Evolutionary conservation across 2,113 vertebrate genomes (phyloP).

Genomic region (Plestiodon gilberti): DNA sequence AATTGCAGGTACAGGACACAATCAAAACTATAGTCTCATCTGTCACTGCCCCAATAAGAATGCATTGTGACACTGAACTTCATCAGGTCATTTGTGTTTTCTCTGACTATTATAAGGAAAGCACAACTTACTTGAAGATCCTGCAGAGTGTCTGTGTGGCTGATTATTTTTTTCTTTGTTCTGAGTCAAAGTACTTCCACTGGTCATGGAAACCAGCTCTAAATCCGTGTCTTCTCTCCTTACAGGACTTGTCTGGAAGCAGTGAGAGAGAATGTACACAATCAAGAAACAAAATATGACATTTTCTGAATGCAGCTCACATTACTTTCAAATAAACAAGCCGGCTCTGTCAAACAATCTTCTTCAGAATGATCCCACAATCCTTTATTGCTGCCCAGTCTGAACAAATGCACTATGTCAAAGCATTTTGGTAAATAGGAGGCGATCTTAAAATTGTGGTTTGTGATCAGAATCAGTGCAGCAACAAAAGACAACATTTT

Average conservation of each 20-base stretch:
- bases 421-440: conserved; percentile 83
- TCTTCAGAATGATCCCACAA: conserved; percentile 83
- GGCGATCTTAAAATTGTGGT: conserved; percentile 83
- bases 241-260: conserved; percentile 85
- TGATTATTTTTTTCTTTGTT: conserved; percentile 76
- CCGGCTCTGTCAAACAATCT: conserved; percentile 84
- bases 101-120: conserved; percentile 72
- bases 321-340: conserved; percentile 85
- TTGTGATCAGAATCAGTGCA: conserved; percentile 78
- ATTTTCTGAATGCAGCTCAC: conserved; percentile 83
- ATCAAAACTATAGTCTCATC: conserved; percentile 21
- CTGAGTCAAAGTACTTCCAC: conserved; percentile 78
- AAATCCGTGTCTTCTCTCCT: conserved; percentile 83
- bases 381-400: conserved; percentile 78
- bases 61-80: conserved; percentile 33
- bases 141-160: conserved; percentile 75
- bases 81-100: conserved; percentile 63
- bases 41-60: conserved; percentile 49
- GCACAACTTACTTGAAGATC: conserved; percentile 84
- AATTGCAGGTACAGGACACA: conserved; percentile 47
- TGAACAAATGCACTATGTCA: conserved; percentile 86
- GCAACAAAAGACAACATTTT: conserved; percentile 85
- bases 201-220: conserved; percentile 76
- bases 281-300: conserved; percentile 85
- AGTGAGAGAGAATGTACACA: conserved; percentile 84